phyloP scores from a whole-genome alignment of 1,140 invertebrate genomes.

The Globodera ellingtonae region DNA sequence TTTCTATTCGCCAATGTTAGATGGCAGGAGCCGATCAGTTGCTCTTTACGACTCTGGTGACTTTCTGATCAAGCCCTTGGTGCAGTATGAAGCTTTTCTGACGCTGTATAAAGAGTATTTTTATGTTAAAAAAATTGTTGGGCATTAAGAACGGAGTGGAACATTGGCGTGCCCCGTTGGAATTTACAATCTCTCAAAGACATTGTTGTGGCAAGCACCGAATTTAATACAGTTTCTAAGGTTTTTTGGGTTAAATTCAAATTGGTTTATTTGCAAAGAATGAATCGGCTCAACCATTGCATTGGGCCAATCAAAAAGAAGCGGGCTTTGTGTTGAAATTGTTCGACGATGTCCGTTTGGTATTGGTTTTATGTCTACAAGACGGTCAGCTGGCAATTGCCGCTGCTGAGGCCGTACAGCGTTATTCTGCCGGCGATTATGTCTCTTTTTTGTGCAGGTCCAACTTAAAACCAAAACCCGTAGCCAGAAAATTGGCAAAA shows the following conservation, averaged over 20 bases:
- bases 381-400: constrained; percentile 1
- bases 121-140: background rate
- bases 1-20: background rate
- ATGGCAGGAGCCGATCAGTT: background rate
- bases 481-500: background rate
- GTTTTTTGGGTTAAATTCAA: background rate
- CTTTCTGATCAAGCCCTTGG: background rate
- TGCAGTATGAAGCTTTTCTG: background rate
- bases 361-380: background rate
- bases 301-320: background rate
- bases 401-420: background rate
- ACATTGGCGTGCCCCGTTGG: background rate
- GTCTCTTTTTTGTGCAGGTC: background rate
- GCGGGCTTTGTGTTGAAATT: background rate
- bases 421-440: background rate
- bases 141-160: background rate
- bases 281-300: background rate
- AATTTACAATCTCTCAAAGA: background rate
- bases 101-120: background rate
- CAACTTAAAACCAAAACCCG: background rate
- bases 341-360: background rate
- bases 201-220: background rate
- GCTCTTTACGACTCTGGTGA: background rate
- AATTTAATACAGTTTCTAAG: background rate
- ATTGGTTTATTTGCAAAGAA: background rate